phyloP scores from a whole-genome alignment of 1,140 invertebrate species.

The Lamellibrachia luymesi region DNA sequence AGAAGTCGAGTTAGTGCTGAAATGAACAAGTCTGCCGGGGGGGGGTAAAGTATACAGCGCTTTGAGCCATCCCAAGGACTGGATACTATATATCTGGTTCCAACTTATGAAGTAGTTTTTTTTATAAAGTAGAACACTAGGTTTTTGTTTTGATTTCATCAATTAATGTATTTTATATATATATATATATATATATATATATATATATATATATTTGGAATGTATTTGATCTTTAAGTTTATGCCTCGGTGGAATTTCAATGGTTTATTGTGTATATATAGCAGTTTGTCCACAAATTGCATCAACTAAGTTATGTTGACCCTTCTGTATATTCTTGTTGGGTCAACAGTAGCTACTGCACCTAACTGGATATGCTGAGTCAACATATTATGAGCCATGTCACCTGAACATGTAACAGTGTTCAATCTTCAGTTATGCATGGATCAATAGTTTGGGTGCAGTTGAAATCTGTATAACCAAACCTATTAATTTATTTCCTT shows the following conservation, averaged over 20 bases:
- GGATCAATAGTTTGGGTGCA: not conserved
- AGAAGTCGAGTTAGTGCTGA: no score
- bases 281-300: not conserved
- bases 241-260: not conserved
- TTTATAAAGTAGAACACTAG: not conserved
- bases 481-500: not conserved
- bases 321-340: not conserved
- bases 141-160: no score
- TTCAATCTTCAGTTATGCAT: not conserved
- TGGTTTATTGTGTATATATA: not conserved
- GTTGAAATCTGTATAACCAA: not conserved
- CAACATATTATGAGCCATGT: no score
- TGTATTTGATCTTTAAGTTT: not conserved
- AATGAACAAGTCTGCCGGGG: no score
- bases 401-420: not conserved
- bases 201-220: not conserved
- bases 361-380: no score
- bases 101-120: no score
- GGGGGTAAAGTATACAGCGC: no score
- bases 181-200: no score
- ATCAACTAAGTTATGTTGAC: not conserved
- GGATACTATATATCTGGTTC: no score
- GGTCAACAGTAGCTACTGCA: not conserved
- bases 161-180: no score
- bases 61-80: no score